Evolutionary conservation across 2,888 invertebrate genomes (phyloP), one percentile per base, ranked within the genome.

Genomic region (Drosophila tripunctata): DNA sequence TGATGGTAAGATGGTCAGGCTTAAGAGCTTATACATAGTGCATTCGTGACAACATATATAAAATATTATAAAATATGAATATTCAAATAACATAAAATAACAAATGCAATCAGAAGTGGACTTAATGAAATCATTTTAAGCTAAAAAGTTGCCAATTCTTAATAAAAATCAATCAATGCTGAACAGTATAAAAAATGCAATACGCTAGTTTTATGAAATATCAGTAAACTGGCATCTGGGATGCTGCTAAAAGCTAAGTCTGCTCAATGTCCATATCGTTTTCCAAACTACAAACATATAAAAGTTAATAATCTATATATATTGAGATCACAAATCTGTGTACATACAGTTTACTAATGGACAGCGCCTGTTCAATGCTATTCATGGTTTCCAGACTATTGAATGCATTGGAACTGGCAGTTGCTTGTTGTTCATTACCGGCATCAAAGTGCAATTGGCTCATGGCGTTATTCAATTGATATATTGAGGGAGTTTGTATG

Each of bases 201-300:
- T 12, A 35, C 8, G 3, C 8, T 4, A 10, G 31, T 30, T 12
- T 51, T 6, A 30, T 3, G 14, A 4, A 67, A 67, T 69, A 68
- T 68, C 63, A 33, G 36, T 47, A 40, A 33, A 30, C 22, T 44
- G 22, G n/a, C 17, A 10, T 27, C 10, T 8, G 15, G 5, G n/a
- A 36, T 3, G n/a, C 10, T 30, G 21, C 8, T 21, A 4, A 21
- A 6, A 8, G 5, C 14, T 22, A 38, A 4, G 10, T 10, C n/a
- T 45, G 8, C 2, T 55, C 55, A 17, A 56, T 40, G 0, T 77
- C 73, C 77, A 77, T 83, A 1, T 36, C 62, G 22, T 12, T 30
- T 12, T 69, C 38, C 30, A 78, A 7, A 3, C 78, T 86, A 31
- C 21, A 67, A 78, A 12, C n/a, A 68, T n/a, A 33, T 6, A 12